These are phyloP conservation scores for Sinocyclocheilus grahami DNA, from an alignment of 2,113 vertebrate species.

Conservation along the genomic window DNA sequence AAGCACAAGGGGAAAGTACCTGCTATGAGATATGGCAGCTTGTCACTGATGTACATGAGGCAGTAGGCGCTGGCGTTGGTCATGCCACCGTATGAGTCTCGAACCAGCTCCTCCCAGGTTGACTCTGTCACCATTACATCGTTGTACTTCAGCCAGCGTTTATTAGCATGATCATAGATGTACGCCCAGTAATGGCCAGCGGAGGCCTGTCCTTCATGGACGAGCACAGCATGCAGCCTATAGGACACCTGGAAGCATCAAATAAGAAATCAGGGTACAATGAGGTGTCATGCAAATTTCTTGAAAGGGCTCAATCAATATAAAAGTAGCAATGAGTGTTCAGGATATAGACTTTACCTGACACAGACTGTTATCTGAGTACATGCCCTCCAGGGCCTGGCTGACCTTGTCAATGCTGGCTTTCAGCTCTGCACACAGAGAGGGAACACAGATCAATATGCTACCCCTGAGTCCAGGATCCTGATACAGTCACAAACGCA, in stretches of 20 bases:
- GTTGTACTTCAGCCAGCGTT: constrained; percentile 95
- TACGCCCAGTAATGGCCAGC: constrained; percentile 99
- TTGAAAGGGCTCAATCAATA: constrained; percentile 36
- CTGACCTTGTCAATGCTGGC: constrained; percentile 79
- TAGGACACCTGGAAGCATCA: constrained; percentile 85
- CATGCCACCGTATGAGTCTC: constrained; percentile 91
- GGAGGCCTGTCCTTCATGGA: constrained; percentile 94
- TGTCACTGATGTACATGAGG: constrained; percentile 91
- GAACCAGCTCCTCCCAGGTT: constrained; percentile 92
- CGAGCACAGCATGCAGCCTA: constrained; percentile 89
- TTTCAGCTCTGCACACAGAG: constrained; percentile 83
- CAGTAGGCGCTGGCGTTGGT: constrained; percentile 96
- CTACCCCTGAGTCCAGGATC: constrained; percentile 52
- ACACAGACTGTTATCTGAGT: constrained; percentile 84
- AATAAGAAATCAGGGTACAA: neutral
- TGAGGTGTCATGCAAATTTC: constrained; percentile 12
- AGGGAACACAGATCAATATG: constrained; percentile 57
- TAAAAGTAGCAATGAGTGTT: constrained; percentile 46
- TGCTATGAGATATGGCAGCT: constrained; percentile 72
- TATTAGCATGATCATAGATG: constrained; percentile 82
- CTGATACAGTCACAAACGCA: constrained; percentile 58
- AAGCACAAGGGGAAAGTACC: constrained; percentile 69
- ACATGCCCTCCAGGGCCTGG: constrained; percentile 84
- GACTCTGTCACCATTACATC: constrained; percentile 90
- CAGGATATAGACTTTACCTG: constrained; percentile 79